These are phyloP conservation scores for Meliscaeva auricollis DNA, from an alignment of 2,888 invertebrate species.

Conservation along the genomic window DNA sequence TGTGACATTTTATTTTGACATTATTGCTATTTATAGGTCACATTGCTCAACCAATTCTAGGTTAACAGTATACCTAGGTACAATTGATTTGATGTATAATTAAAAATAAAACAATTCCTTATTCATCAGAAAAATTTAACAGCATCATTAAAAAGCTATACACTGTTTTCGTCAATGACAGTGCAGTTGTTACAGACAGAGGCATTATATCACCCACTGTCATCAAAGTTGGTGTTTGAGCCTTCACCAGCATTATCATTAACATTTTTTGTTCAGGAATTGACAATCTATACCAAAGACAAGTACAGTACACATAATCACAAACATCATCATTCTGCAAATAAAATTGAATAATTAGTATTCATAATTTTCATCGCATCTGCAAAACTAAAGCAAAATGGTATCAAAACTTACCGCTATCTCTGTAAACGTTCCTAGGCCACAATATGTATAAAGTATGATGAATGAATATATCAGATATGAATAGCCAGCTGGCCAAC, in stretches of 20 bases:
- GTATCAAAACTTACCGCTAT: conserved; percentile 75
- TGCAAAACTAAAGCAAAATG: too few species aligned
- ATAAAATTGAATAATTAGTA: background rate
- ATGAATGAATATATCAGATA: conserved; percentile 76
- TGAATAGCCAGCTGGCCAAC: conserved; percentile 78
- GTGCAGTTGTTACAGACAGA: conserved; percentile 76
- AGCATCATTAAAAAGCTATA: conserved; percentile 76
- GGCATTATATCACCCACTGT: conserved; percentile 77
- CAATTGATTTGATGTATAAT: too few species aligned
- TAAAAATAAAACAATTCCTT: background rate
- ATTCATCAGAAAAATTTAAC: conserved; percentile 45
- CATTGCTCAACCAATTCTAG: too few species aligned
- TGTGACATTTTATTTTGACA: too few species aligned
- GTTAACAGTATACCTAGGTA: too few species aligned
- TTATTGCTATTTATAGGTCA: too few species aligned
- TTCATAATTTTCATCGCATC: background rate
- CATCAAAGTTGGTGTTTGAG: conserved; percentile 72
- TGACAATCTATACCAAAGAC: conserved; percentile 78
- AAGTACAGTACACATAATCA: conserved; percentile 76
- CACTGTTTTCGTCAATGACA: conserved; percentile 77
- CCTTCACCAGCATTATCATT: conserved; percentile 77
- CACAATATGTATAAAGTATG: conserved; percentile 79
- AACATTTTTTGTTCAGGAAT: conserved; percentile 75
- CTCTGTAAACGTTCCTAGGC: conserved; percentile 79
- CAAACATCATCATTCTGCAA: conserved; percentile 77